Evolutionary conservation across 2,888 invertebrate species (phyloP).

Genomic region (Phortica magna): DNA sequence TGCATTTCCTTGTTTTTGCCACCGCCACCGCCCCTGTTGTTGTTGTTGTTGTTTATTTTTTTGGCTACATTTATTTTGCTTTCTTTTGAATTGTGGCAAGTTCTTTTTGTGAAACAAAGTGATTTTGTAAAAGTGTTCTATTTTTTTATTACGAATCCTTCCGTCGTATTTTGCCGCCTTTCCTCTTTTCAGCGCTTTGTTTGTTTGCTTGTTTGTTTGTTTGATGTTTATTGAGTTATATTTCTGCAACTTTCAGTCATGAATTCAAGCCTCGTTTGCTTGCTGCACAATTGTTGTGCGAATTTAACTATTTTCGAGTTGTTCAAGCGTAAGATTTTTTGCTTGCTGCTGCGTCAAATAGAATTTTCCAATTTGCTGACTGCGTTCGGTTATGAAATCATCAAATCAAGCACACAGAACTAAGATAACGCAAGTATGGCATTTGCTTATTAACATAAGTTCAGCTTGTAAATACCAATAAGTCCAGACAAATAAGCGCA

Average conservation of each 20-base stretch:
- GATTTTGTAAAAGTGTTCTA: background rate
- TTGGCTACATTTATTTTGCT: slow-evolving; percentile 20
- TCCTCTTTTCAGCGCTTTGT: slow-evolving; percentile 17
- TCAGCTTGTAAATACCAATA: slow-evolving; percentile 45
- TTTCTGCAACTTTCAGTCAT: slow-evolving; percentile 62
- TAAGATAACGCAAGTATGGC: background rate
- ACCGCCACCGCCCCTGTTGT: no score
- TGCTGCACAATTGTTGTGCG: background rate
- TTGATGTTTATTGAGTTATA: slow-evolving; percentile 60
- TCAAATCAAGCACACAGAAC: slow-evolving; percentile 11
- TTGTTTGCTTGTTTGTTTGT: slow-evolving; percentile 37
- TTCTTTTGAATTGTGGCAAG: slow-evolving; percentile 28
- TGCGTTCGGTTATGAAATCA: slow-evolving; percentile 11
- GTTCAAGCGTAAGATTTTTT: slow-evolving; percentile 55
- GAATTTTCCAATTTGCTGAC: slow-evolving; percentile 37
- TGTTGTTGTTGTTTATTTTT: slow-evolving; percentile 8
- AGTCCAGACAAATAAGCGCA: slow-evolving; percentile 64
- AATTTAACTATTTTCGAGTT: slow-evolving; percentile 3
- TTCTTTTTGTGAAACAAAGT: slow-evolving; percentile 31
- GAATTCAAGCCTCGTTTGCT: slow-evolving; percentile 47
- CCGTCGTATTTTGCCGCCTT: background rate
- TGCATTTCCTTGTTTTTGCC: slow-evolving; percentile 15
- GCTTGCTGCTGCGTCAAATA: slow-evolving; percentile 45
- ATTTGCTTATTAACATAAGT: slow-evolving; percentile 15
- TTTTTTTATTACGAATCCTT: background rate